Evolutionary conservation across 1,140 invertebrate species (phyloP).

Genomic region (Pseudomyrmex dendroicus): DNA sequence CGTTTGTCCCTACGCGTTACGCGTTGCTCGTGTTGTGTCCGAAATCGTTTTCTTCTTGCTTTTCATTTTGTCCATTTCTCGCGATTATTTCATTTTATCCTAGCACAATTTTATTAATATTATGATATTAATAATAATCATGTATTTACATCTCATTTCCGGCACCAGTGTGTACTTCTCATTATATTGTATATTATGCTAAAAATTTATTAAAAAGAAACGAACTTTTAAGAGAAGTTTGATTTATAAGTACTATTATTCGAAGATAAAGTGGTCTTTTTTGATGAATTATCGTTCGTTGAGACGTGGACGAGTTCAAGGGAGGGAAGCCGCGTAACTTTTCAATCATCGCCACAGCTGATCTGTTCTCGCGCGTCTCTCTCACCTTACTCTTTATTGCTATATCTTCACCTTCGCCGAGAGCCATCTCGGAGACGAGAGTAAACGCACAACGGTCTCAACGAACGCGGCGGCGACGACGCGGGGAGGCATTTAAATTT

Average conservation of each 20-base stretch:
- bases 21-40: slow-evolving; percentile 19
- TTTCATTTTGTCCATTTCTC: slow-evolving; percentile 33
- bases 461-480: slow-evolving; percentile 5
- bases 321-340: not conserved
- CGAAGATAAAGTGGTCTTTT: not conserved
- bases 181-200: not conserved
- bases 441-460: slow-evolving; percentile 47
- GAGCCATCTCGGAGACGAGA: slow-evolving; percentile 7
- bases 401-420: slow-evolving; percentile 39
- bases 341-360: slow-evolving; percentile 15
- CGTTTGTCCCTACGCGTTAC: slow-evolving; percentile 56
- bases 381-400: slow-evolving; percentile 48
- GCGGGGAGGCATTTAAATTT: slow-evolving; percentile 71
- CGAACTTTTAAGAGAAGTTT: not conserved
- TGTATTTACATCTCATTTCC: not conserved
- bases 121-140: not conserved
- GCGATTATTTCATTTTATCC: slow-evolving; percentile 21
- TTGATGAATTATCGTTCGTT: not conserved
- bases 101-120: not conserved
- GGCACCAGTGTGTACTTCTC: not conserved
- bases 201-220: not conserved
- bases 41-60: slow-evolving; percentile 10
- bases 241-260: not conserved
- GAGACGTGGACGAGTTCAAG: not conserved
- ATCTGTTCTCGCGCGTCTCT: slow-evolving; percentile 13